Evolutionary conservation across 2,797 vertebrate species (phyloP), one percentile per base, ranked within the genome.

Genomic region (Prionace glauca): DNA sequence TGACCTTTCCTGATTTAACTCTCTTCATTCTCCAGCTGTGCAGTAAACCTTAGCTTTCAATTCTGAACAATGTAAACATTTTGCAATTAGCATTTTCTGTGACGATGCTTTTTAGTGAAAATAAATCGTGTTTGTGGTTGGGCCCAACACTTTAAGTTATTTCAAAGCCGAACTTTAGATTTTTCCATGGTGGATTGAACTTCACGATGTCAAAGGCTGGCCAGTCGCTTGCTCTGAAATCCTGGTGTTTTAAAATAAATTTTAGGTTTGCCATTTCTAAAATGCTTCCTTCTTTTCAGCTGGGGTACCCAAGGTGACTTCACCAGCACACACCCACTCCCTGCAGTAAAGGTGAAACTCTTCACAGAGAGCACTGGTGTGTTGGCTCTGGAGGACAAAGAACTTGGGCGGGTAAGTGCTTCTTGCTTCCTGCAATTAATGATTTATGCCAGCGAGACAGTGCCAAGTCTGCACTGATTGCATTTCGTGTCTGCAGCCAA

Each of bases 231-330:
- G 20, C 69, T 67, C n/a, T 24, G 1, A 26, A 77, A 67, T 74
- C 41, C 14, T 65, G 20, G 10, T 94, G 14, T 56, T 60, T 72
- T 62, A 29, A 56, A 72, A 71, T 32, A 24, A 5, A 95, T n/a
- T 50, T 50, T 90, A 56, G 16, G 22, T 60, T 95, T 50, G 56
- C 8, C 26, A n/a, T 50, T 77, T 77, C 93, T 77, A 77, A 10
- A 74, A 50, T 77, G 24, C 71, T 60, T 77, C 77, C 24, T 56
- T n/a, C 56, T 77, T 71, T 77, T 4, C 98, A 99, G 99, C 92
- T 99, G 99, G 99, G 99, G 99, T 18, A 99, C 99, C 96, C 99
- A 99, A 97, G 99, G 99, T 65, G 99, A 99, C 97, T 99, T 99
- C 97, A 98, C 98, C 0, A 99, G 99, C 20, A 99, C 99, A 11